phyloP scores from a whole-genome alignment of 2,888 invertebrate genomes.

The Ormyrus labotus region DNA sequence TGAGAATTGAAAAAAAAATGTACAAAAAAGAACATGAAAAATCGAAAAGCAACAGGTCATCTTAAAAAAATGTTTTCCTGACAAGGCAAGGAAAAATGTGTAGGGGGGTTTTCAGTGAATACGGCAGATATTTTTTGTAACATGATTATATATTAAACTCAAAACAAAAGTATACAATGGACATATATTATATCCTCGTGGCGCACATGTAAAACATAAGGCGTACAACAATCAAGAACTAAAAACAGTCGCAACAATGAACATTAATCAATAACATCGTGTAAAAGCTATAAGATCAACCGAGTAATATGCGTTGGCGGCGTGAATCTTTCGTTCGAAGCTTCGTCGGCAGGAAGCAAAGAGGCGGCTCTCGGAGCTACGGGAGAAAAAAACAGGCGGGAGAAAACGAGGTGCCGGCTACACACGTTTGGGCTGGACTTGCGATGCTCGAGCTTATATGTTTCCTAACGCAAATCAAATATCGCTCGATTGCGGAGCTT shows the following conservation, averaged over 20 bases:
- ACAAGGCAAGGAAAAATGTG: slow-evolving; percentile 58
- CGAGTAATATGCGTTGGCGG: not conserved
- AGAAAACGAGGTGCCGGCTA: slow-evolving; percentile 25
- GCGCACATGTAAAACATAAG: slow-evolving; percentile 12
- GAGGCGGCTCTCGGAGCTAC: not conserved
- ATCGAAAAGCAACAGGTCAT: slow-evolving; percentile 1
- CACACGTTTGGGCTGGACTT: slow-evolving; percentile 43
- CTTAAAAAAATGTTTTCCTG: slow-evolving; percentile 50
- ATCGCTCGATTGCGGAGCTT: not conserved
- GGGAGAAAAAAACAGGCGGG: slow-evolving; percentile 16
- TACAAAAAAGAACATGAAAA: not conserved
- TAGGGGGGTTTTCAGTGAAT: slow-evolving; percentile 71
- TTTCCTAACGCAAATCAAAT: not conserved
- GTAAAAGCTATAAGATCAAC: slow-evolving; percentile 7
- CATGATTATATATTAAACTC: slow-evolving; percentile 68
- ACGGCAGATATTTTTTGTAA: slow-evolving; percentile 69
- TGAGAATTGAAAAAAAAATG: slow-evolving; percentile 22
- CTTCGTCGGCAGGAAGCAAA: slow-evolving; percentile 6
- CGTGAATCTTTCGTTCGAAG: slow-evolving; percentile 4
- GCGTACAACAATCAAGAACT: slow-evolving; percentile 21
- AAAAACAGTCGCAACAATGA: slow-evolving; percentile 35
- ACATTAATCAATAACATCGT: slow-evolving; percentile 8
- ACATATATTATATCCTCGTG: not conserved
- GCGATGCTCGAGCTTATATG: not conserved
- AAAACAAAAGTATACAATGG: slow-evolving; percentile 52